Percentiles rank a stretch among this genome's conserved stretches.
phyloP scores from a whole-genome alignment of 1,140 invertebrate species.

The Diachasmimorpha longicaudata region DNA sequence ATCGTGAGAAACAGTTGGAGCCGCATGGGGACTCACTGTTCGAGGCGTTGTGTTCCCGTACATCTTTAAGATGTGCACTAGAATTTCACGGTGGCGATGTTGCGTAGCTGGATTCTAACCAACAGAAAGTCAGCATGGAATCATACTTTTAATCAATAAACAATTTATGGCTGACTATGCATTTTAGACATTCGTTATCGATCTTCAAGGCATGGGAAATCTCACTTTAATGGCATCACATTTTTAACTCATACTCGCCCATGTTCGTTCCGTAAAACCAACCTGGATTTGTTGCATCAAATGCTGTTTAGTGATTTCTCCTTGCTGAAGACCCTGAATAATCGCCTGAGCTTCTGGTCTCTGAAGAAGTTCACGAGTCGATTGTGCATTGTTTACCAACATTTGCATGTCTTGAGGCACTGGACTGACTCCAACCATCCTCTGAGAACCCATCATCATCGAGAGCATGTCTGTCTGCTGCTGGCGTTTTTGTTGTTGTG shows the following conservation, averaged over 20 bases:
- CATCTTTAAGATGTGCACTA: constrained; percentile 72
- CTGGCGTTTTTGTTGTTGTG: constrained; percentile 52
- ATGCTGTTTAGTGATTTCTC: constrained; percentile 76
- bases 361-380: constrained; percentile 69
- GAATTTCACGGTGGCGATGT: constrained; percentile 73
- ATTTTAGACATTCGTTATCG: too few relatives aligned
- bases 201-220: too few relatives aligned
- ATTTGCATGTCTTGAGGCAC: constrained; percentile 65
- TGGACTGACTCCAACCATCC: constrained; percentile 58
- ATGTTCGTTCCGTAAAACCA: too few relatives aligned
- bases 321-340: constrained; percentile 74
- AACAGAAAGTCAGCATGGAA: background rate
- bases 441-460: constrained; percentile 56
- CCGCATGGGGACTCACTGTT: constrained; percentile 63
- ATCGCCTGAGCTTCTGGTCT: constrained; percentile 77
- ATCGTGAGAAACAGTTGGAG: constrained; percentile 49
- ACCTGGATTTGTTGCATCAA: constrained; percentile 75
- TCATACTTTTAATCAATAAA: background rate
- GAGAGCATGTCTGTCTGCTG: constrained; percentile 61
- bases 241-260: too few relatives aligned
- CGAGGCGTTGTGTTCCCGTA: constrained; percentile 61
- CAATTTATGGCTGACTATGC: too few relatives aligned
- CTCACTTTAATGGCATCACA: too few relatives aligned
- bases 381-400: constrained; percentile 63
- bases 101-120: constrained; percentile 72